These are phyloP conservation scores for Andrena trimmerana DNA, from an alignment of 2,888 invertebrate species.

Conservation along the genomic window DNA sequence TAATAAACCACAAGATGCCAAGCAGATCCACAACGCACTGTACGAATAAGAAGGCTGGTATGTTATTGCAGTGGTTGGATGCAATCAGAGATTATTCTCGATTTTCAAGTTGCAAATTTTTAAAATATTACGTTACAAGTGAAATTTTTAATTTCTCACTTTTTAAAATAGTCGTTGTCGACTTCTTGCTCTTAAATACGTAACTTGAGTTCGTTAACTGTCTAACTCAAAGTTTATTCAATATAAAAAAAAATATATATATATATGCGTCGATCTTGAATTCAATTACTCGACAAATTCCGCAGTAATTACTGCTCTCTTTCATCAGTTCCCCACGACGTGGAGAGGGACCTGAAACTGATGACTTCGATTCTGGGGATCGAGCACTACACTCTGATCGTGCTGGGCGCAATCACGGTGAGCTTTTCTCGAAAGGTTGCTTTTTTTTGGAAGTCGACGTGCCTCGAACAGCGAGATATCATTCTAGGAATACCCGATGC, in stretches of 20 bases:
- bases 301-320: not conserved
- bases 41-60: conserved; percentile 70
- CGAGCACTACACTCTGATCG: conserved; percentile 82
- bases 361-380: conserved; percentile 83
- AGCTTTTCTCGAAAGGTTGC: conserved; percentile 33
- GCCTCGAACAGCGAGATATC: conserved; percentile 1
- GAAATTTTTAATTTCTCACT: no score
- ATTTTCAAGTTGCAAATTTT: not conserved
- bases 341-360: conserved; percentile 82
- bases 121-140: not conserved
- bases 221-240: no score
- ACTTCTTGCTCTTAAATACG: no score
- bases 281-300: not conserved
- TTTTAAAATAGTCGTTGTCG: no score
- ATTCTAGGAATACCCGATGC: conserved; percentile 81
- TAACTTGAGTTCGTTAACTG: no score
- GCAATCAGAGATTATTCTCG: not conserved
- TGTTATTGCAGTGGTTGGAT: conserved; percentile 5
- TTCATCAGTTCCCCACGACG: conserved; percentile 75
- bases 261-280: no score
- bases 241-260: no score
- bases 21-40: conserved; percentile 62
- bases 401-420: conserved; percentile 82
- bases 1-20: conserved; percentile 77
- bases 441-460: not conserved